Conservation (phyloP, 37 sponge, comb jelly and placozoan species). For the Tethya wilhelma region DNA sequence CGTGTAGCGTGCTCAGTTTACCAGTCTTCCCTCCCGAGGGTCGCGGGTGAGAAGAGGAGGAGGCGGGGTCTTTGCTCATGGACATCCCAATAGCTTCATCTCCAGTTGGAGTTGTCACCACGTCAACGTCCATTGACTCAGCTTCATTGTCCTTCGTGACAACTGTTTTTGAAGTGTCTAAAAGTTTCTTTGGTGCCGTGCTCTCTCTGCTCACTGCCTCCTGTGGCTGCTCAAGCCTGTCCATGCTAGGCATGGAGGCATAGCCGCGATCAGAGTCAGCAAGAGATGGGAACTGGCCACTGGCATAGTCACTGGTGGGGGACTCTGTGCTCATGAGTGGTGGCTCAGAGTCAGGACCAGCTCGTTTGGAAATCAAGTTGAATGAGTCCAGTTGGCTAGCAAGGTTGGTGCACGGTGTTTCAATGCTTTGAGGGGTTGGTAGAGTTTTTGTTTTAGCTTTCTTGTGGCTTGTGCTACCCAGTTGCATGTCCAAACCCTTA, state of each 20-base stretch:
- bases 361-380: neutral
- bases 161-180: neutral
- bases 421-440: no score
- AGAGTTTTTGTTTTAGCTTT: no score
- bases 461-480: no score
- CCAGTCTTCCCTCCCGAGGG: neutral
- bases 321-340: conserved; percentile 3
- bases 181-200: neutral
- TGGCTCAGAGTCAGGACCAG: neutral
- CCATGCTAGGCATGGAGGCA: conserved; percentile 6
- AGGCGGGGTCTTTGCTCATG: neutral
- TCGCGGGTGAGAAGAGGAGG: neutral
- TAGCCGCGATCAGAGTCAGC: conserved; percentile 18
- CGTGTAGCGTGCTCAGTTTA: neutral
- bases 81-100: neutral
- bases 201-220: neutral
- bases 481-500: neutral
- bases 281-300: conserved; percentile 44
- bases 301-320: conserved; percentile 37
- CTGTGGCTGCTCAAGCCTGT: neutral
- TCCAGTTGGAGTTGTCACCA: neutral
- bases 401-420: conserved; percentile 8
- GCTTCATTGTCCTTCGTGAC: no score
- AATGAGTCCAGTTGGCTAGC: conserved; percentile 1
- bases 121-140: conserved; percentile 11